A percentile compares a stretch with the other conserved stretches of the same genome.
These are phyloP conservation scores for Nycticryphes semicollaris DNA, from an alignment of 2,113 vertebrate genomes.

Conservation along the genomic window DNA sequence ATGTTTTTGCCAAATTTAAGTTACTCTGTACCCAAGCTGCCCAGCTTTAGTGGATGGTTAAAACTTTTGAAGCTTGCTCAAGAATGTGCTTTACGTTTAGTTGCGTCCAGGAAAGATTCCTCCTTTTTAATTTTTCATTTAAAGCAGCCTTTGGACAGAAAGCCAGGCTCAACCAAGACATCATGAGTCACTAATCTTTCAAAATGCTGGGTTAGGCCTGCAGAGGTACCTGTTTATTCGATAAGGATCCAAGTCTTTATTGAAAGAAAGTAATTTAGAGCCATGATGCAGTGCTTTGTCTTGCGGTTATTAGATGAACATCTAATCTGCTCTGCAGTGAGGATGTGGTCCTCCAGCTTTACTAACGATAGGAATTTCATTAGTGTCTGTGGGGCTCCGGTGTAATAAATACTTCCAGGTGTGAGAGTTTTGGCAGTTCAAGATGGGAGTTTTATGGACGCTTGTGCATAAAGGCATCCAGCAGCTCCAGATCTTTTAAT, in stretches of 20 bases:
- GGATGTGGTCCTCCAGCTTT: not conserved
- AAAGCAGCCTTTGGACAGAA: not conserved
- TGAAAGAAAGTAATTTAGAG: not conserved
- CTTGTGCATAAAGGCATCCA: not conserved
- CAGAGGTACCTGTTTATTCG: not conserved
- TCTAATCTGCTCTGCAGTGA: not conserved
- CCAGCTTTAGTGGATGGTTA: not conserved
- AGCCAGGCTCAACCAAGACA: not conserved
- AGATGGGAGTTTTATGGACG: not conserved
- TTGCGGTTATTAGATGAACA: not conserved
- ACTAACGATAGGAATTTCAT: not conserved
- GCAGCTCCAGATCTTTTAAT: not conserved
- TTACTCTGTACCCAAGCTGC: not conserved
- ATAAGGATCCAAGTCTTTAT: not conserved
- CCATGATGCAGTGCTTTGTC: not conserved
- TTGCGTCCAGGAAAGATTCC: not conserved
- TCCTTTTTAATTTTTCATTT: not conserved
- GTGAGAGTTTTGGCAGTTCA: not conserved
- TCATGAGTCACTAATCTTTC: not conserved
- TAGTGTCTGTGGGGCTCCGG: not conserved
- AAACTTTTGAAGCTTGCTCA: conserved; percentile 7
- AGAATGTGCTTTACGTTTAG: not conserved
- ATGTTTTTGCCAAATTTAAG: not conserved
- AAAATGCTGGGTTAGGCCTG: not conserved
- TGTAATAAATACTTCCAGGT: not conserved